A percentile compares a stretch with the other conserved stretches of the same genome.
These are phyloP conservation scores for Hermaeophaga mercurialis DNA, from an alignment of 2,888 invertebrate genomes.

Conservation along the genomic window DNA sequence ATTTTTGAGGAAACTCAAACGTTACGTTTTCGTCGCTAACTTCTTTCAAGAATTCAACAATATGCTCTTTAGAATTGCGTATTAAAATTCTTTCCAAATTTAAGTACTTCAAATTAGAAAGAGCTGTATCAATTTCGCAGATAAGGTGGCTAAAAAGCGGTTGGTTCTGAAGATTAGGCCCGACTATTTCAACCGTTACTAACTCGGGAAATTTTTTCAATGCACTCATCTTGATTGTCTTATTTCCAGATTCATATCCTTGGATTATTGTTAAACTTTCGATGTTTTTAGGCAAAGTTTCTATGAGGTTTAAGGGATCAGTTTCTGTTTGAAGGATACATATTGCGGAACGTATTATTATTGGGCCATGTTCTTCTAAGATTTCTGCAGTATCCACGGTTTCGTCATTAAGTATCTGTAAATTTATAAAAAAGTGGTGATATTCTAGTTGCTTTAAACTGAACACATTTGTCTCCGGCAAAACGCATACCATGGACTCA, in stretches of 20 bases:
- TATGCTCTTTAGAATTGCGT: slow-evolving; percentile 50
- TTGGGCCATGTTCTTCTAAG: slow-evolving; percentile 51
- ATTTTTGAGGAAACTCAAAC: slow-evolving; percentile 53
- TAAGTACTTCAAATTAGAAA: slow-evolving; percentile 59
- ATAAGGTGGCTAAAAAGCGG: slow-evolving; percentile 51
- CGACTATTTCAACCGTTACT: slow-evolving; percentile 66
- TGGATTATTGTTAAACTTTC: slow-evolving; percentile 65
- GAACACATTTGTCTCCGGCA: too few relatives aligned
- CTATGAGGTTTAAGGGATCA: slow-evolving; percentile 55
- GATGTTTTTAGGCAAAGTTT: slow-evolving; percentile 58
- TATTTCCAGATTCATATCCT: slow-evolving; percentile 60
- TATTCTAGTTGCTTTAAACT: too few relatives aligned
- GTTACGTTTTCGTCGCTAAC: slow-evolving; percentile 50
- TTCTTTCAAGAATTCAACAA: slow-evolving; percentile 57
- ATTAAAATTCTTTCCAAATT: slow-evolving; percentile 60
- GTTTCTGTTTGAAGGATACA: slow-evolving; percentile 61
- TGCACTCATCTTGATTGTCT: slow-evolving; percentile 57
- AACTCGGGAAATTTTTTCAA: slow-evolving; percentile 60
- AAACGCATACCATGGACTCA: too few relatives aligned
- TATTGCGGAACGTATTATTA: slow-evolving; percentile 60
- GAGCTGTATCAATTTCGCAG: slow-evolving; percentile 59
- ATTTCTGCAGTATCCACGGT: slow-evolving; percentile 50
- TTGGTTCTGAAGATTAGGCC: slow-evolving; percentile 55
- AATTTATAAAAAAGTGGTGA: slow-evolving; percentile 23
- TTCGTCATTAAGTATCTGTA: slow-evolving; percentile 57